Conservation (phyloP, 2,113 vertebrate species). For the Oncorhynchus kisutch region DNA sequence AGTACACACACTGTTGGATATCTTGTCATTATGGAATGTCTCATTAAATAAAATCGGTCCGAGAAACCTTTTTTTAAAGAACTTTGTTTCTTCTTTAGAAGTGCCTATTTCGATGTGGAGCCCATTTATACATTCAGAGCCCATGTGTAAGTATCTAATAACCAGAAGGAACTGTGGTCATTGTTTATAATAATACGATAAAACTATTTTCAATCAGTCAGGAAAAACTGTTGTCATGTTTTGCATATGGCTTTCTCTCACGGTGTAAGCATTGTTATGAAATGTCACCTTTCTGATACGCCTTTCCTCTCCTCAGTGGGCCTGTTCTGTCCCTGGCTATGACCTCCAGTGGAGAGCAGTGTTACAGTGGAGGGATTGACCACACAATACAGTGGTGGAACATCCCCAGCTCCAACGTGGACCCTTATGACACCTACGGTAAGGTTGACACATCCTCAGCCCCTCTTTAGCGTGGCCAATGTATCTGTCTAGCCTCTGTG, state of each 20-base stretch:
- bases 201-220: too few species aligned
- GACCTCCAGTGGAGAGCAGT: constrained; percentile 92
- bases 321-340: constrained; percentile 91
- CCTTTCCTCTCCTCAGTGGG: constrained; percentile 73
- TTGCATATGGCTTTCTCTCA: too few species aligned
- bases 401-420: constrained; percentile 93
- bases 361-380: constrained; percentile 95
- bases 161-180: not conserved
- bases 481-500: not conserved
- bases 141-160: constrained; percentile 83
- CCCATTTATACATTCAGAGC: constrained; percentile 98
- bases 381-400: constrained; percentile 98
- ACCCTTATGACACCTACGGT: constrained; percentile 98
- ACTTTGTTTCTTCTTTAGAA: constrained; percentile 77
- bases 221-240: too few species aligned
- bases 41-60: not conserved
- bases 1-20: constrained; percentile 66
- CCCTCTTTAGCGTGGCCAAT: not conserved
- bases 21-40: not conserved
- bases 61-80: not conserved
- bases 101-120: constrained; percentile 99
- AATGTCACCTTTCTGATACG: not conserved
- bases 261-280: not conserved
- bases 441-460: constrained; percentile 27
- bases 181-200: not conserved